Base-by-base conservation (phyloP, 2,113 vertebrate species). In the Crypturellus undulatus region DNA sequence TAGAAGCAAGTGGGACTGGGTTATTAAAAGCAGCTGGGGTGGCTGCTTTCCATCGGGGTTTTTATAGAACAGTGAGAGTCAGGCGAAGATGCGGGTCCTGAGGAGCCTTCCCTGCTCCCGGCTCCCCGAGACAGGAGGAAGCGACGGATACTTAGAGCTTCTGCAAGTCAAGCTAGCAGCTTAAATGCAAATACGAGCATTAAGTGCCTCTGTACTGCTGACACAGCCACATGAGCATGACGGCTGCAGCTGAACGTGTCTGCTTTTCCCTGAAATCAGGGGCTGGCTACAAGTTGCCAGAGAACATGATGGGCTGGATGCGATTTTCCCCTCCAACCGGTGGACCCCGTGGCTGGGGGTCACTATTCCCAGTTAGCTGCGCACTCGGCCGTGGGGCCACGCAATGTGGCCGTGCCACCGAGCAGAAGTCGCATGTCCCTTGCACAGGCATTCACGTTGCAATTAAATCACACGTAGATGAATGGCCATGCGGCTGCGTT, bases 21-120 rank as follows among this genome's bases (percentile, higher is more conserved):
- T 81, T 96, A 95, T 92, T 95, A 58, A 84, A 96, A 90, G 85
- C 93, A 96, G 88, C 69, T 94, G 93, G 73, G 17, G 63, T 87
- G 86, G 92, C 83, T 96, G 73, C 80, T 93, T 95, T 95, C 86
- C 92, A 82, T 92, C 70, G 79, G 62, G 67, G 40, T 76, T 92
- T 96, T 95, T 96, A 67, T 42, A 65, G 80, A 34, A 34, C 40
- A 5, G 52, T 60, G 30, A 54, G 63, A 84, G 43, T 34, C 65
- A 84, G 88, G 79, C 54, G 77, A 75, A 90, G 54, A 75, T 76
- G 24, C 2, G 36, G 80, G 70, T 94, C 85, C 79, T 87, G 83
- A 95, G 83, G 80, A 86, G 43, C 43, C 70, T 77, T 76, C 49
- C 49, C 49, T 49, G 49, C 49, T 49, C 49, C 49, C 79, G 82